Conservation (phyloP, 2,797 vertebrate species). For the Galago senegalensis region DNA sequence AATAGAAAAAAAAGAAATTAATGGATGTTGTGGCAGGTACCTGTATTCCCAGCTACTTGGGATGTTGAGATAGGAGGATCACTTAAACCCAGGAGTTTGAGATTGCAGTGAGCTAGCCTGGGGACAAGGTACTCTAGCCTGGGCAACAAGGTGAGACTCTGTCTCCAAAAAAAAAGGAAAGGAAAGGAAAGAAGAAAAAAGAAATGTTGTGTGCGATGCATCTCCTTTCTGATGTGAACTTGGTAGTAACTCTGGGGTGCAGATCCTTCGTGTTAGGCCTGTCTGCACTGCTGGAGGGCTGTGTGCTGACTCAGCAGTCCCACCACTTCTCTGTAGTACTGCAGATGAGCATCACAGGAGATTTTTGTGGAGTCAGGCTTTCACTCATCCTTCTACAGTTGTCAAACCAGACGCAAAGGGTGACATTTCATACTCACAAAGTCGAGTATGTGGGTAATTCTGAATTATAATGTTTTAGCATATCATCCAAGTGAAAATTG, state of each 20-base stretch:
- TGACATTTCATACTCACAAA: not conserved
- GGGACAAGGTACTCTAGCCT: too few relatives aligned
- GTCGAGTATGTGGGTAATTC: not conserved
- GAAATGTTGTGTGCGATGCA: not conserved
- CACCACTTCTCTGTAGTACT: not conserved
- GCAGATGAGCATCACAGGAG: too few relatives aligned
- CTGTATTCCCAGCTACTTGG: too few relatives aligned
- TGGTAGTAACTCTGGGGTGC: not conserved
- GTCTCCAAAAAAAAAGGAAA: too few relatives aligned
- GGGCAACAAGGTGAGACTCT: too few relatives aligned
- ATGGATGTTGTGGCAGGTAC: too few relatives aligned
- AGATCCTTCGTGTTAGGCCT: accelerated
- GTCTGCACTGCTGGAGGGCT: not conserved
- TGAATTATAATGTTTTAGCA: not conserved
- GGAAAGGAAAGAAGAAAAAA: too few relatives aligned
- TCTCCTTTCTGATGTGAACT: not conserved
- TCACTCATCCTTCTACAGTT: not conserved
- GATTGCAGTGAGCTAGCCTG: too few relatives aligned
- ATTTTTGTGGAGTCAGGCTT: not conserved
- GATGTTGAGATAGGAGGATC: too few relatives aligned
- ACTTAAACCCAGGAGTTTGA: too few relatives aligned
- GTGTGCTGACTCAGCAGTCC: not conserved
- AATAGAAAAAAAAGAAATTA: too few relatives aligned
- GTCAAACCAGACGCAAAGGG: not conserved
- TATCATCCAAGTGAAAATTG: not conserved